Evolutionary conservation across 2,888 invertebrate genomes (phyloP), one percentile per base, ranked within the genome.

Genomic region (Rhynchonema sp.): DNA sequence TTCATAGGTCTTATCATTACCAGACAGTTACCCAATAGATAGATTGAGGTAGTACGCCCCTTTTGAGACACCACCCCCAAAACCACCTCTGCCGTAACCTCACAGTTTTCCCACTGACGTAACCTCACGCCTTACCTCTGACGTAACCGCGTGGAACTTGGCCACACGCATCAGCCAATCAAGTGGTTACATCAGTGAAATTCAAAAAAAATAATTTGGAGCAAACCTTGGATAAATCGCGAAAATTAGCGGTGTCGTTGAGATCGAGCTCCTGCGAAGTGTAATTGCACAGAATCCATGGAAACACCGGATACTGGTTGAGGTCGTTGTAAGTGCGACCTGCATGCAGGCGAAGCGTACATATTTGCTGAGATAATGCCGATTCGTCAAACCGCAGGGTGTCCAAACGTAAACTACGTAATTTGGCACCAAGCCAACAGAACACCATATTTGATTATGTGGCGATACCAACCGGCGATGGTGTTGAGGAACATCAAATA

Each of bases 401-500:
- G 46, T n/a, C n/a, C n/a, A n/a, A n/a, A n/a, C n/a, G n/a, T n/a
- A n/a, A n/a, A n/a, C n/a, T n/a, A n/a, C n/a, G n/a, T n/a, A n/a
- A n/a, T n/a, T n/a, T n/a, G n/a, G n/a, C n/a, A n/a, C n/a, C n/a
- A n/a, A n/a, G n/a, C n/a, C n/a, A n/a, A n/a, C n/a, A n/a, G n/a
- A n/a, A n/a, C n/a, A n/a, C n/a, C n/a, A n/a, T n/a, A n/a, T n/a
- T n/a, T n/a, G n/a, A n/a, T n/a, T n/a, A n/a, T n/a, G n/a, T n/a
- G n/a, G n/a, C n/a, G 26, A 56, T 25, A 56, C 29, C n/a, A 72
- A 87, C 87, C 92, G 62, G 98, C 96, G 66, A 99, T 94, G 25
- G 98, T 99, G 76, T 99, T 99, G 66, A 99, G 83, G 80, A 98
- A 99, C 96, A 99, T 99, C 69, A 99, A 82, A 76, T 99, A 99